Evolutionary conservation across 2,888 invertebrate species (phyloP), one percentile per base, ranked within the genome.

Genomic region (Gastrophysa polygoni): DNA sequence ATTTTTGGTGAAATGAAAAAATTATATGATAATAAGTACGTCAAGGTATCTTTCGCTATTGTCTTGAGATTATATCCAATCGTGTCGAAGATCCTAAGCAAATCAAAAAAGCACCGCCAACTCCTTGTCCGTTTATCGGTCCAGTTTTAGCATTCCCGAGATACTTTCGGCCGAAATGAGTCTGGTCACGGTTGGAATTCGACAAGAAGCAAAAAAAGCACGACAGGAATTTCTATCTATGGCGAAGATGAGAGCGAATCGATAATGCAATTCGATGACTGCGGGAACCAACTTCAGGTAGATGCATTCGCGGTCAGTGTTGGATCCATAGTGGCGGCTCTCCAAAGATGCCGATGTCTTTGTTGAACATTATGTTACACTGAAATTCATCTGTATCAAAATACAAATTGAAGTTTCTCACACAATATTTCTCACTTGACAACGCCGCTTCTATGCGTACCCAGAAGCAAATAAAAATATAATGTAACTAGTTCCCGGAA

Each of bases 201-300:
- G 57, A 65, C 61, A 64, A 64, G 43, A 49, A 62, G 34, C 21
- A 51, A 21, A 62, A 61, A 59, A 55, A 29, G 38, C 16, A 20
- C 46, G 58, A 61, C 59, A 59, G 38, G 65, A 59, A 65, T 57
- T 57, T 62, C 62, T 65, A 59, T 59, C 62, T 50, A 57, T 56
- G 59, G 59, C 49, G 56, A 63, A 38, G 56, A 51, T 55, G 51
- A 54, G 47, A 18, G 47, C 47, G 50, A 58, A 56, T 63, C 55
- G 51, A 63, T 63, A 59, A 63, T 63, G 58, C 59, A 63, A 49
- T 63, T 63, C 59, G 55, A 49, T 24, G 28, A 51, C 14, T 38
- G 20, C n/a, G n/a, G 48, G 62, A 59, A 63, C 50, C n/a, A n/a
- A n/a, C n/a, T n/a, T 48, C 62, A 63, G 62, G 62, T 59, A 63